phyloP scores from a whole-genome alignment of 2,888 invertebrate genomes.

The Dolichopus griseipennis region DNA sequence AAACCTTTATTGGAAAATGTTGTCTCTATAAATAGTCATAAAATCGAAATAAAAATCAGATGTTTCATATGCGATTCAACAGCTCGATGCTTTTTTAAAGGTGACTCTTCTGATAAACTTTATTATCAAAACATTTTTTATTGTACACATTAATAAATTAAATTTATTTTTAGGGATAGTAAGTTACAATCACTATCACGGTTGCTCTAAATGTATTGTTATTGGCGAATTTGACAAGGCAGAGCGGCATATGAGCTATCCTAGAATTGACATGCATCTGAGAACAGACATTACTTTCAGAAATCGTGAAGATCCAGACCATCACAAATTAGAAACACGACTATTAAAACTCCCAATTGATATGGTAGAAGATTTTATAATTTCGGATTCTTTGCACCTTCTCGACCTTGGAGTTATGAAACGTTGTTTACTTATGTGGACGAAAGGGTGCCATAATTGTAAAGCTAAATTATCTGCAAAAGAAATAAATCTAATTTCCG shows the following conservation, averaged over 20 bases:
- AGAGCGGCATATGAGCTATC: background rate
- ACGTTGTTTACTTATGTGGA: background rate
- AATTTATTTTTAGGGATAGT: background rate
- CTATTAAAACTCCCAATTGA: slow-evolving; percentile 9
- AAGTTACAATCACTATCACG: background rate
- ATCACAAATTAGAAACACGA: slow-evolving; percentile 8
- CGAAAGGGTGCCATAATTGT: too few species aligned
- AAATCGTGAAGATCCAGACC: slow-evolving; percentile 2
- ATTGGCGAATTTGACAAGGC: background rate
- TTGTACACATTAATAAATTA: too few species aligned
- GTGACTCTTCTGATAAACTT: too few species aligned
- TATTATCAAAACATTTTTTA: too few species aligned
- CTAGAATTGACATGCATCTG: background rate
- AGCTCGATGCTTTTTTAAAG: too few species aligned
- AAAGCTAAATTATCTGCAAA: too few species aligned
- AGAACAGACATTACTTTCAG: background rate
- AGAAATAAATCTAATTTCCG: too few species aligned
- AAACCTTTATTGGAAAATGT: too few species aligned
- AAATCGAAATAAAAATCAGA: too few species aligned
- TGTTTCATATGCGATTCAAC: too few species aligned
- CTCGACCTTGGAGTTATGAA: slow-evolving; percentile 12
- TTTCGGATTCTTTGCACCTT: too few species aligned
- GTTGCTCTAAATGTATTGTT: background rate
- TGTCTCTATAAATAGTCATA: too few species aligned
- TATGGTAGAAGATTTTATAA: slow-evolving; percentile 10